Percentiles rank a stretch among this genome's conserved stretches.
These are phyloP conservation scores for Leptopilina drosophilae DNA, from an alignment of 2,888 invertebrate genomes.

Conservation along the genomic window DNA sequence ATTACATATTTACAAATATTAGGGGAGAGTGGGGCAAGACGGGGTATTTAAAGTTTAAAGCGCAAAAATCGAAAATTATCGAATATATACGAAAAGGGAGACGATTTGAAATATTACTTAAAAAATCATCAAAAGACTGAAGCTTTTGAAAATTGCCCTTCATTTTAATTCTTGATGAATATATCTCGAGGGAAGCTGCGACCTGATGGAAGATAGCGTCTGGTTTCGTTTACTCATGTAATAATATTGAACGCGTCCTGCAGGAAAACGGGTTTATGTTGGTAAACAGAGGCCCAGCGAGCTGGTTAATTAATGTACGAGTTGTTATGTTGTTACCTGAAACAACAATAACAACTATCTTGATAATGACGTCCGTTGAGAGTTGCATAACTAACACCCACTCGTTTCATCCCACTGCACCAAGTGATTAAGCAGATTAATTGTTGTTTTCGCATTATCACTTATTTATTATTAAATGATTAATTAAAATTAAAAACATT, in stretches of 20 bases:
- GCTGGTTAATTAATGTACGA: slow-evolving; percentile 56
- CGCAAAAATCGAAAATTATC: too few relatives aligned
- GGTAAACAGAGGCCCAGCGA: slow-evolving; percentile 34
- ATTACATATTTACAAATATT: too few relatives aligned
- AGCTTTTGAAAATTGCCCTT: slow-evolving; percentile 9
- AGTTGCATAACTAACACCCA: slow-evolving; percentile 8
- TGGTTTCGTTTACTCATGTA: slow-evolving; percentile 48
- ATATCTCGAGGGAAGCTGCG: slow-evolving; percentile 44
- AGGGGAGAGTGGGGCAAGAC: too few relatives aligned
- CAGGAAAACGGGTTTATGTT: slow-evolving; percentile 32
- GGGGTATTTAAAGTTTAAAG: too few relatives aligned
- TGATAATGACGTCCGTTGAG: slow-evolving; percentile 40
- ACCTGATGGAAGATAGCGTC: slow-evolving; percentile 52
- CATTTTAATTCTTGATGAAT: slow-evolving; percentile 46
- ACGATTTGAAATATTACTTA: not conserved
- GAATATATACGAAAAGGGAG: too few relatives aligned
- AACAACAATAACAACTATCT: slow-evolving; percentile 48
- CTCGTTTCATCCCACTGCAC: slow-evolving; percentile 25
- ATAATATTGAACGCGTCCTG: slow-evolving; percentile 54
- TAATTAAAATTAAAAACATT: slow-evolving; percentile 1
- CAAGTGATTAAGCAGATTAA: slow-evolving; percentile 29
- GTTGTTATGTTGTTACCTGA: slow-evolving; percentile 45
- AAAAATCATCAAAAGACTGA: not conserved
- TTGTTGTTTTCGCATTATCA: not conserved
- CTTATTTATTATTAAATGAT: not conserved